A percentile compares a stretch with the other conserved stretches of the same genome.
phyloP scores from a whole-genome alignment of 2,797 vertebrate genomes.

The Tiaroga cobitis region DNA sequence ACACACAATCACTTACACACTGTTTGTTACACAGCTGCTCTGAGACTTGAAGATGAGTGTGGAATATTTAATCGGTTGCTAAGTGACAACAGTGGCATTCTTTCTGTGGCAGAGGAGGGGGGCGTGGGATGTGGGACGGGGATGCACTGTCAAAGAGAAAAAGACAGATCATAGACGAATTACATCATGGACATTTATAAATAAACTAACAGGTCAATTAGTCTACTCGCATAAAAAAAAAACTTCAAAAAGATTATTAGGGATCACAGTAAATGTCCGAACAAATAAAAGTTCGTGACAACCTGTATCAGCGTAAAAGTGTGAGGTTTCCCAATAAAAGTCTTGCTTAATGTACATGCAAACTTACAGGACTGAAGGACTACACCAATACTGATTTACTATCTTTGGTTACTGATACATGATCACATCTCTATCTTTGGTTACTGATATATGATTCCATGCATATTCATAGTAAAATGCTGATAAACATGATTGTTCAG shows the following conservation, averaged over 20 bases:
- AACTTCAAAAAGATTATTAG: neutral
- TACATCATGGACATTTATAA: neutral
- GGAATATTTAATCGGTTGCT: constrained; percentile 69
- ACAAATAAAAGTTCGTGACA: neutral
- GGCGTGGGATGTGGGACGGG: constrained; percentile 21
- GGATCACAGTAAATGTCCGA: neutral
- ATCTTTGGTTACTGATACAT: neutral
- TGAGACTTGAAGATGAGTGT: constrained; percentile 49
- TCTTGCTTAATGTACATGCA: neutral
- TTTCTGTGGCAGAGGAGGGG: constrained; percentile 53
- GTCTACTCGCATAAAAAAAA: neutral
- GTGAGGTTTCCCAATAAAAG: neutral
- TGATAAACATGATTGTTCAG: neutral
- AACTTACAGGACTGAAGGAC: neutral
- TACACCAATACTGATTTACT: neutral
- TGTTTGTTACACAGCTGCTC: constrained; percentile 55
- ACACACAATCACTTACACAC: neutral
- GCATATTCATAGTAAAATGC: neutral
- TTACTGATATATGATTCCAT: neutral
- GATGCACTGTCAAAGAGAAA: constrained; percentile 44
- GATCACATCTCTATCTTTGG: too few species aligned
- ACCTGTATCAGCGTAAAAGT: neutral
- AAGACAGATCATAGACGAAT: constrained; percentile 27
- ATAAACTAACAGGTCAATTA: neutral
- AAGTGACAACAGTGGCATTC: constrained; percentile 67